A percentile compares a stretch with the other conserved stretches of the same genome.
These are phyloP conservation scores for Parambassis ranga DNA, from an alignment of 2,797 vertebrate genomes.

Conservation along the genomic window DNA sequence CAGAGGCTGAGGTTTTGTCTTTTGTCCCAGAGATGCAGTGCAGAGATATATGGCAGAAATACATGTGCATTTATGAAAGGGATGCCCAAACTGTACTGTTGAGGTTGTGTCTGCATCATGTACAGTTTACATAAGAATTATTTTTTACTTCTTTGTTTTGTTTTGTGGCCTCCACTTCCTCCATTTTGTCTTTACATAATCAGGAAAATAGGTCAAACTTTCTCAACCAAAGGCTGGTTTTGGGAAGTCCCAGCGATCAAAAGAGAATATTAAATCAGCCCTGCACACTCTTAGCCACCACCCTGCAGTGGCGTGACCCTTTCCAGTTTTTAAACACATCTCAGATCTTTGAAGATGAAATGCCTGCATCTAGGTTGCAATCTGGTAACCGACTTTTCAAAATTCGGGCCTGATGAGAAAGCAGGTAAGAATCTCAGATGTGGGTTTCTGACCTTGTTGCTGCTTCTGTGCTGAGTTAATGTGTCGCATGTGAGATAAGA, in stretches of 20 bases:
- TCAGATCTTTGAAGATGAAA: not conserved
- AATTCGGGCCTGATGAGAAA: slow-evolving; percentile 1
- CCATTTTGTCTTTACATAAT: slow-evolving; percentile 29
- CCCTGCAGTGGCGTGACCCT: not conserved
- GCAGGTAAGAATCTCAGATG: not conserved
- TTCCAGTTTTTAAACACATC: not conserved
- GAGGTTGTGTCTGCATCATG: slow-evolving; percentile 17
- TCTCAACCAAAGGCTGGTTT: not conserved
- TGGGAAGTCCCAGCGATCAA: not conserved
- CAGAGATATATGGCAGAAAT: slow-evolving; percentile 1
- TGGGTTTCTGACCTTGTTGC: slow-evolving; percentile 7
- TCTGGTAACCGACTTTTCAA: not conserved
- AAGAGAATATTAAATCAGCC: not conserved
- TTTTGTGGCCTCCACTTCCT: slow-evolving; percentile 35
- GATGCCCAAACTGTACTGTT: slow-evolving; percentile 25
- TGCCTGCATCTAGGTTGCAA: slow-evolving; percentile 11
- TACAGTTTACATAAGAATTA: slow-evolving; percentile 34
- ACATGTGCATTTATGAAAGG: slow-evolving; percentile 17
- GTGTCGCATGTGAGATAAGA: not conserved
- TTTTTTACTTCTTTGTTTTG: slow-evolving; percentile 35
- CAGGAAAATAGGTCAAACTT: slow-evolving; percentile 43
- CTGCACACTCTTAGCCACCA: not conserved
- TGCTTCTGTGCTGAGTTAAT: not conserved
- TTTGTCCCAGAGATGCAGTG: slow-evolving; percentile 26
- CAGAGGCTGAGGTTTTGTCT: slow-evolving; percentile 33